Base-by-base conservation (phyloP, 2,797 vertebrate genomes). In the Botia almorhae region DNA sequence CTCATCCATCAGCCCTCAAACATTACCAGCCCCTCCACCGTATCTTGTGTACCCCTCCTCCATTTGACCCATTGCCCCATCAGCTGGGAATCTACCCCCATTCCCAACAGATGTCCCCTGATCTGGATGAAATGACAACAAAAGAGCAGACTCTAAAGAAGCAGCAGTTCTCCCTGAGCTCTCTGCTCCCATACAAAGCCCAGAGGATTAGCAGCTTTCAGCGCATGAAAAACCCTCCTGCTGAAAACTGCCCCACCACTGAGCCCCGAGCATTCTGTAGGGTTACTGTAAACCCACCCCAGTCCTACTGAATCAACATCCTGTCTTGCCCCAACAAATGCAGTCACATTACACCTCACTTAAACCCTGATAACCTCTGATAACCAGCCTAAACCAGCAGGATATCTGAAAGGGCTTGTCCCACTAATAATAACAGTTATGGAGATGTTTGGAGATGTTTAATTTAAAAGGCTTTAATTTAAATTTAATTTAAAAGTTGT, bases 91-190 rank as follows among this genome's bases (percentile, higher is more conserved):
- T 83, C 81, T 86, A 76, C 83, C 78, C 85, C 83, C 72, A 48
- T 72, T 84, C 39, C 79, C 75, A 90, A 87, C 93, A 93, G 92
- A 94, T 94, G 94, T 94, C 93, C 84, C 83, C 81, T 87, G 89
- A 87, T 93, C 91, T 86, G 86, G 84, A 80, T 72, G 77, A 71
- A 82, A 77, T 74, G 63, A 77, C 77, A 87, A 88, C 85, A 88
- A 87, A 87, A 87, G 85, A 13, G 74, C 56, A 16, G 67, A 33
- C 72, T 63, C 70, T 87, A 81, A 90, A 92, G 88, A 86, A 87
- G 33, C 68, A 17, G 11, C 12, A 73, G 82, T 82, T 82, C 36
- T 80, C 87, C 85, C 87, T 87, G 43, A 11, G 87, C 85, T 86
- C 85, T 87, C 77, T 88, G 82, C 87, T 76, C 60, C 58, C 13